These are phyloP conservation scores for Procapra przewalskii DNA, from an alignment of 2,113 vertebrate genomes.

Conservation along the genomic window DNA sequence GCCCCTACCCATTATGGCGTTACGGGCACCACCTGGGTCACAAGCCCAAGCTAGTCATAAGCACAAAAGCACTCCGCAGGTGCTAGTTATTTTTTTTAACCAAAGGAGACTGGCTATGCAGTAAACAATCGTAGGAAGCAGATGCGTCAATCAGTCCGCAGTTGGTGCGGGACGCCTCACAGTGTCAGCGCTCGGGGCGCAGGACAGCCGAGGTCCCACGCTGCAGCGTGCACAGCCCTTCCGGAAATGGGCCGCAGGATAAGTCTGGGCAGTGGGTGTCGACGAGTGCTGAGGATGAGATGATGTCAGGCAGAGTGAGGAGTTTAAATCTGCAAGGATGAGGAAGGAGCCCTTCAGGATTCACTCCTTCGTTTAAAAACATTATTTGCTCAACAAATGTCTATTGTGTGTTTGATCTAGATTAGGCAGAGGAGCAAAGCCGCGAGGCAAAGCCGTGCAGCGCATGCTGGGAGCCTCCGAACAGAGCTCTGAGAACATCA, in stretches of 20 bases:
- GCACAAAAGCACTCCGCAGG: background rate
- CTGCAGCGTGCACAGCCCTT: accelerated
- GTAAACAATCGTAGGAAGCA: background rate
- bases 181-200: background rate
- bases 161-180: background rate
- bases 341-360: background rate
- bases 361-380: background rate
- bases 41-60: background rate
- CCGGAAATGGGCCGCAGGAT: background rate
- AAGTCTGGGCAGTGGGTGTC: background rate
- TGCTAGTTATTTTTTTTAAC: background rate
- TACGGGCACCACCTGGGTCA: background rate
- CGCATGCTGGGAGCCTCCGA: background rate
- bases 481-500: background rate
- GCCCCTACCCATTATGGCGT: background rate
- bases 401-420: background rate
- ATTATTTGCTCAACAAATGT: background rate
- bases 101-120: background rate
- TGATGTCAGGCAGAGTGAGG: too few relatives aligned
- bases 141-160: background rate
- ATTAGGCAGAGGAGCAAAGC: background rate
- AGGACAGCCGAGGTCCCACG: accelerated
- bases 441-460: background rate
- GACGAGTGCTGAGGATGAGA: background rate
- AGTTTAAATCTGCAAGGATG: background rate